phyloP scores from a whole-genome alignment of 2,113 vertebrate species.

The Azemiops feae region DNA sequence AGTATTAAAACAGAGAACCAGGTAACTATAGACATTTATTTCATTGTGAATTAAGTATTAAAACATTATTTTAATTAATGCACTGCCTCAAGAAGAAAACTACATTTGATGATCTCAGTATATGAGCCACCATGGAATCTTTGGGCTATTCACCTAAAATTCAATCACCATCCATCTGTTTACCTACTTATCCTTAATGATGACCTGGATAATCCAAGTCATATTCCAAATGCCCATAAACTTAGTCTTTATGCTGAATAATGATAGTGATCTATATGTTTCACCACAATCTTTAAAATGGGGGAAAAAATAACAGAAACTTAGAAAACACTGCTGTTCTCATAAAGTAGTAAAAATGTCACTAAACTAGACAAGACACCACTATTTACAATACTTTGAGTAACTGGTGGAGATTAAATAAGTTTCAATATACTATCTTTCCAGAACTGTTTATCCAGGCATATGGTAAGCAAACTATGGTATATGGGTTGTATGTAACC shows the following conservation, averaged over 20 bases:
- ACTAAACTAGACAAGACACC: neutral
- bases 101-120: neutral
- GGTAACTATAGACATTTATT: neutral
- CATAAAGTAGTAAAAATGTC: neutral
- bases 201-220: neutral
- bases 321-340: neutral
- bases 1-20: neutral
- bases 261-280: neutral
- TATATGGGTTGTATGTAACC: neutral
- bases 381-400: neutral
- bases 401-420: neutral
- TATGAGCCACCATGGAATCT: neutral
- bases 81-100: neutral
- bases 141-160: neutral
- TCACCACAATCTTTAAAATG: neutral
- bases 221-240: neutral
- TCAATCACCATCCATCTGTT: neutral
- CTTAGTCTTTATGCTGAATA: neutral
- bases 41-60: neutral
- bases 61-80: neutral
- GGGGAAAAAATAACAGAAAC: neutral
- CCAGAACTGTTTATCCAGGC: neutral
- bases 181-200: neutral
- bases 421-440: neutral
- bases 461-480: neutral